Conservation (phyloP, 2,888 invertebrate species). For the Synergus umbraculus region DNA sequence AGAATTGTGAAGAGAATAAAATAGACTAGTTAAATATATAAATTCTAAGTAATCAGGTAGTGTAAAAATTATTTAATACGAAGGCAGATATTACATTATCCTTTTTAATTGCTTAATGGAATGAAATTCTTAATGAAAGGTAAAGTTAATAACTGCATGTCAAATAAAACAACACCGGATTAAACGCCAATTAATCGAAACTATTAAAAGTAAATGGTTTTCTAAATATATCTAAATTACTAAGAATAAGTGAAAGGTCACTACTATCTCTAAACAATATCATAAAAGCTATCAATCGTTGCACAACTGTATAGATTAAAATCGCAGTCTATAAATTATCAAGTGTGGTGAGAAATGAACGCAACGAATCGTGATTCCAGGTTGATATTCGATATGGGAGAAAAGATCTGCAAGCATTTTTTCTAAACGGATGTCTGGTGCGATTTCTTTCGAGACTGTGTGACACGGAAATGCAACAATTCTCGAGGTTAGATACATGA, state of each 20-base stretch:
- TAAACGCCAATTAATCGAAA: neutral
- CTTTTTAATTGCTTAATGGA: neutral
- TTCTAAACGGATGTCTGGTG: slow-evolving; percentile 38
- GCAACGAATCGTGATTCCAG: neutral
- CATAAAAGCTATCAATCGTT: neutral
- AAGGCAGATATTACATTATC: no score
- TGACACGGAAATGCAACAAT: slow-evolving; percentile 55
- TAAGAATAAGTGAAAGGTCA: no score
- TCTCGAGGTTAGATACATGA: slow-evolving; percentile 51
- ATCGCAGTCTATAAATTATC: slow-evolving; percentile 24
- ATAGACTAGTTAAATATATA: no score
- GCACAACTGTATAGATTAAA: neutral
- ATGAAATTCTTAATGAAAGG: neutral
- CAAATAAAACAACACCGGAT: neutral
- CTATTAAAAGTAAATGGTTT: neutral
- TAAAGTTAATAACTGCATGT: no score
- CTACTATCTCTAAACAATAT: neutral
- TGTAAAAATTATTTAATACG: no score
- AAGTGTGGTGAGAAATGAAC: neutral
- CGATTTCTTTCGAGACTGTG: slow-evolving; percentile 49
- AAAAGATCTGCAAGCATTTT: slow-evolving; percentile 37
- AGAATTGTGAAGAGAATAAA: no score
- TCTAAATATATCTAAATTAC: neutral
- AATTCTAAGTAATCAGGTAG: no score
- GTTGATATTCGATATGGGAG: slow-evolving; percentile 19